Conservation (phyloP, 1,140 invertebrate genomes). For the Bombyx mandarina region DNA sequence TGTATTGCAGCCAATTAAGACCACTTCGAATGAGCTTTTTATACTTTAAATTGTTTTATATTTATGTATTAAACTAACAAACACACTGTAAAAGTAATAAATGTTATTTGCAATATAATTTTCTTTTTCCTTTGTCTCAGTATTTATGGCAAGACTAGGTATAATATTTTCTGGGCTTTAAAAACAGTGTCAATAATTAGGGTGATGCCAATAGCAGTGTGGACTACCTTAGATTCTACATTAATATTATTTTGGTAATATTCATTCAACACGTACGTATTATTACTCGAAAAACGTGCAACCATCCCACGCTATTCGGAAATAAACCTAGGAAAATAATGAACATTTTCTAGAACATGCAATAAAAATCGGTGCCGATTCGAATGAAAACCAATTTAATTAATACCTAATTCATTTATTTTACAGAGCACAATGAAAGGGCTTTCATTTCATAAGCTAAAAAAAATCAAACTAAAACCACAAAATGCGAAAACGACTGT, state of each 20-base stretch:
- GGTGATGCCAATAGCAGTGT: too few relatives aligned
- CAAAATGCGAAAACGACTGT: background rate
- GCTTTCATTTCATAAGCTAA: slow-evolving; percentile 6
- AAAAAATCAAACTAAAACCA: background rate
- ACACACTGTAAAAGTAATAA: too few relatives aligned
- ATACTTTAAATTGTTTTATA: too few relatives aligned
- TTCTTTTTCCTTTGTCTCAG: too few relatives aligned
- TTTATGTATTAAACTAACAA: too few relatives aligned
- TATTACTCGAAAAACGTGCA: slow-evolving; percentile 45
- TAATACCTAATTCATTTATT: slow-evolving; percentile 25
- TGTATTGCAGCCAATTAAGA: too few relatives aligned
- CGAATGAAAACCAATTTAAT: slow-evolving; percentile 47
- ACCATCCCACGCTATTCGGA: slow-evolving; percentile 56
- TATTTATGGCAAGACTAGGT: too few relatives aligned
- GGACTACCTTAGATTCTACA: too few relatives aligned
- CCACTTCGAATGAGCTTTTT: too few relatives aligned
- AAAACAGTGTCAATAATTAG: too few relatives aligned
- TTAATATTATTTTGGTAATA: slow-evolving; percentile 20
- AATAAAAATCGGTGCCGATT: slow-evolving; percentile 54
- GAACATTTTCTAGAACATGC: slow-evolving; percentile 47
- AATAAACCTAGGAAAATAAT: slow-evolving; percentile 64
- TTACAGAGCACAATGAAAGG: slow-evolving; percentile 9
- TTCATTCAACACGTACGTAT: slow-evolving; percentile 64
- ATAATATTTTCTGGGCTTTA: too few relatives aligned
- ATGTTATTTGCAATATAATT: too few relatives aligned